Evolutionary conservation across 1,140 invertebrate genomes (phyloP).

Genomic region (Uloborus diversus): DNA sequence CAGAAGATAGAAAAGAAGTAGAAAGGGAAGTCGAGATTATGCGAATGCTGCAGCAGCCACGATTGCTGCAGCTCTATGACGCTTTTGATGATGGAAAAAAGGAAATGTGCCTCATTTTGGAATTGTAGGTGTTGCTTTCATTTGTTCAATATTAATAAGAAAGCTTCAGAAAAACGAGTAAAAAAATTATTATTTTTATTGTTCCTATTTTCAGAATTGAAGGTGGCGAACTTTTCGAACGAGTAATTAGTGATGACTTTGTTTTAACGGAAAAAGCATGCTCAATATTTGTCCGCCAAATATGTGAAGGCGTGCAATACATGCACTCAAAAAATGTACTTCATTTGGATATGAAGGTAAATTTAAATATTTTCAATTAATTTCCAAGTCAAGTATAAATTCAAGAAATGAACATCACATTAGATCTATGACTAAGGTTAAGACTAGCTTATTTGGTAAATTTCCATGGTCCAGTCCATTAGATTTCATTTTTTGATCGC

Average conservation of each 20-base stretch:
- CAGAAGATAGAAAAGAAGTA: slow-evolving; percentile 89
- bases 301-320: slow-evolving; percentile 95
- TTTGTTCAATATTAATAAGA: neutral
- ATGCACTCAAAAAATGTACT: slow-evolving; percentile 98
- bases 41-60: slow-evolving; percentile 89
- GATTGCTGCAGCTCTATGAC: slow-evolving; percentile 95
- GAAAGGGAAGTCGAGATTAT: slow-evolving; percentile 97
- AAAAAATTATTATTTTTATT: neutral
- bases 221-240: slow-evolving; percentile 97
- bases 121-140: slow-evolving; percentile 82
- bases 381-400: too few relatives aligned
- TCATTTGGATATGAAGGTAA: slow-evolving; percentile 78
- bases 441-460: too few relatives aligned
- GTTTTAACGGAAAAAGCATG: slow-evolving; percentile 94
- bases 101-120: slow-evolving; percentile 92
- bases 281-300: slow-evolving; percentile 95
- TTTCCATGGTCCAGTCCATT: too few relatives aligned
- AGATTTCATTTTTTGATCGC: too few relatives aligned
- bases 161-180: neutral
- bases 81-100: slow-evolving; percentile 88
- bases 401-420: too few relatives aligned
- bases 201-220: slow-evolving; percentile 76
- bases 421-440: too few relatives aligned
- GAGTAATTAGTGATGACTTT: slow-evolving; percentile 98
- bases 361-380: too few relatives aligned